phyloP scores from a whole-genome alignment of 2,888 invertebrate genomes.

The Flabesymbios commensalis region DNA sequence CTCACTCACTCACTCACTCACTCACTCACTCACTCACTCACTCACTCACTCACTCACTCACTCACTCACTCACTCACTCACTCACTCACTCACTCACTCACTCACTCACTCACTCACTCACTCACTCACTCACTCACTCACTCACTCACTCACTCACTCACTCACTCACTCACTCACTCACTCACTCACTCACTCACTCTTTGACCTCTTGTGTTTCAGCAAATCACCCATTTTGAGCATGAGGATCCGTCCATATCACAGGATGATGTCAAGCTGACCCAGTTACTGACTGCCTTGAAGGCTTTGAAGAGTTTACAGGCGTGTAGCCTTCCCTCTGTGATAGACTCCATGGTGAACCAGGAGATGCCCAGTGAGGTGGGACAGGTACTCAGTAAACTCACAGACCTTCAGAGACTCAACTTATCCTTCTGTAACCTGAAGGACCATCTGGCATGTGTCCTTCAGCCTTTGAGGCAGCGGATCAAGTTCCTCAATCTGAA shows the following conservation, averaged over 20 bases:
- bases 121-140: too few relatives aligned
- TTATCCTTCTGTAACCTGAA: conserved; percentile 46
- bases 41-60: too few relatives aligned
- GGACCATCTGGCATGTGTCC: conserved; percentile 35
- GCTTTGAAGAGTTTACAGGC: conserved; percentile 40
- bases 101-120: too few relatives aligned
- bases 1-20: too few relatives aligned
- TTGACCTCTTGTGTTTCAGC: too few relatives aligned
- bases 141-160: too few relatives aligned
- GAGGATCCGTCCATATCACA: conserved; percentile 41
- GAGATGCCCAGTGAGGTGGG: conserved; percentile 35
- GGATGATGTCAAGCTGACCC: conserved; percentile 32
- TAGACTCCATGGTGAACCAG: conserved; percentile 38
- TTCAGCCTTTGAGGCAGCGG: conserved; percentile 30
- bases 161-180: too few relatives aligned
- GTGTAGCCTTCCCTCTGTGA: conserved; percentile 45
- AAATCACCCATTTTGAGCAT: conserved; percentile 47
- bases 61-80: too few relatives aligned
- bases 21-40: too few relatives aligned
- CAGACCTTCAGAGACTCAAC: conserved; percentile 38
- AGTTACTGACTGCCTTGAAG: conserved; percentile 39
- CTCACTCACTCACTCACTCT: too few relatives aligned
- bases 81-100: too few relatives aligned
- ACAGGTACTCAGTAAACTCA: conserved; percentile 31
- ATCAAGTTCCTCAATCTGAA: conserved; percentile 44